A percentile compares a stretch with the other conserved stretches of the same genome.
Conservation (phyloP, 2,888 invertebrate species). For the Megalurothrips usitatus region DNA sequence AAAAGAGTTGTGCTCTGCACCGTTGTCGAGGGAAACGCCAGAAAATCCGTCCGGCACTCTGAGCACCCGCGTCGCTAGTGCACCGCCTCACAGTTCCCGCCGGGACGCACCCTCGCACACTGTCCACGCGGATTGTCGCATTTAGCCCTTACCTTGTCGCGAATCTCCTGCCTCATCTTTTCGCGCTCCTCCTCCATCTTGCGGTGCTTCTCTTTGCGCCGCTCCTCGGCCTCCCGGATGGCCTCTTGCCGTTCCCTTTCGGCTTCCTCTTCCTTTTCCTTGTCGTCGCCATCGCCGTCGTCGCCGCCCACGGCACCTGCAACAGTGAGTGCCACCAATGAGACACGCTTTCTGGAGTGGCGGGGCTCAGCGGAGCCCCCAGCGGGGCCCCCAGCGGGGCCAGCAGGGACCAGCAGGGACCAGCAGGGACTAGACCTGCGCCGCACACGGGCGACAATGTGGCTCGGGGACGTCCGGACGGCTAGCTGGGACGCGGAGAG, state of each 20-base stretch:
- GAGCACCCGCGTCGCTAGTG: too few relatives aligned
- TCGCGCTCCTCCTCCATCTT: conserved; percentile 99
- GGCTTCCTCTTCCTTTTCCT: conserved; percentile 97
- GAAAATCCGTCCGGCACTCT: too few relatives aligned
- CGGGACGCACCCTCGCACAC: background rate
- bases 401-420: too few relatives aligned
- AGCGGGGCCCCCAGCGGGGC: too few relatives aligned
- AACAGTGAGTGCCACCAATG: too few relatives aligned
- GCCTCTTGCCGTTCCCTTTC: conserved; percentile 97
- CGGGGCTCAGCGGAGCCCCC: too few relatives aligned
- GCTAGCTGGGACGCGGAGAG: background rate
- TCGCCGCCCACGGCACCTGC: conserved; percentile 82
- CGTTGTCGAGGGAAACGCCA: too few relatives aligned
- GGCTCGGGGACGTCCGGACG: background rate
- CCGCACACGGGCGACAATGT: too few relatives aligned
- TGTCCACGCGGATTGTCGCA: background rate
- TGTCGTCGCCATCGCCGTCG: conserved; percentile 88
- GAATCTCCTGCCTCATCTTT: conserved; percentile 97
- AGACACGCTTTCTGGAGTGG: too few relatives aligned
- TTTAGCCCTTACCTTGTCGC: conserved; percentile 79
- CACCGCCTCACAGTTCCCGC: too few relatives aligned
- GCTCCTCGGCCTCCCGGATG: conserved; percentile 94
- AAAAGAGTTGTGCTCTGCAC: too few relatives aligned
- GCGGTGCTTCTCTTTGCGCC: conserved; percentile 98
- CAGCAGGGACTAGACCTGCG: too few relatives aligned